Conservation (phyloP, 2,113 vertebrate genomes). For the Cryptotis parvus region DNA sequence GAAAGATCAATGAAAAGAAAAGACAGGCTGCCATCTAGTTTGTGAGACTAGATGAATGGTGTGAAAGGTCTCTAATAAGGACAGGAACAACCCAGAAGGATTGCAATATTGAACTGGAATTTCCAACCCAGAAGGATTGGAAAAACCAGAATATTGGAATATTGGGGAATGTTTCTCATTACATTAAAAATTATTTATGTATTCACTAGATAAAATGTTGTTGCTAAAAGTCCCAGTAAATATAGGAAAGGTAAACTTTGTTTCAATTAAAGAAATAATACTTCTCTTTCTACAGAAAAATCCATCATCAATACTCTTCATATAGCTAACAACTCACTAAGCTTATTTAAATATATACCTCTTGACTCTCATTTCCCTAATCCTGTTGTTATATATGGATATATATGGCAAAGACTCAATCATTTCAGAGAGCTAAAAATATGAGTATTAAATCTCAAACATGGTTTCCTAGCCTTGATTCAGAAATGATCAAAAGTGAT, state of each 20-base stretch:
- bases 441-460: background rate
- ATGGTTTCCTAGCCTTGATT: too few relatives aligned
- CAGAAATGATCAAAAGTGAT: constrained; percentile 14
- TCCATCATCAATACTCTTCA: background rate
- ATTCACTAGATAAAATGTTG: background rate
- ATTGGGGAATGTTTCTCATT: too few relatives aligned
- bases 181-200: background rate
- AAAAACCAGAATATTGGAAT: too few relatives aligned
- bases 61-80: background rate
- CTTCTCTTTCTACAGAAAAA: constrained; percentile 3
- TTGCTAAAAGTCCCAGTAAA: background rate
- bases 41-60: background rate
- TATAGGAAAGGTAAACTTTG: constrained; percentile 29
- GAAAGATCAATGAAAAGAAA: background rate
- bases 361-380: background rate
- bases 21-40: background rate
- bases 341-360: background rate
- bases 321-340: background rate
- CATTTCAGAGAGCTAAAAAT: background rate
- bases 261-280: constrained; percentile 25
- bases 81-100: background rate
- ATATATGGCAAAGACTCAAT: background rate
- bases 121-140: too few relatives aligned
- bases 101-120: too few relatives aligned
- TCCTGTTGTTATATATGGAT: background rate